Percentiles rank a stretch among this genome's conserved stretches.
These are phyloP conservation scores for Thaumatotibia leucotreta DNA, from an alignment of 1,140 invertebrate species.

Conservation along the genomic window DNA sequence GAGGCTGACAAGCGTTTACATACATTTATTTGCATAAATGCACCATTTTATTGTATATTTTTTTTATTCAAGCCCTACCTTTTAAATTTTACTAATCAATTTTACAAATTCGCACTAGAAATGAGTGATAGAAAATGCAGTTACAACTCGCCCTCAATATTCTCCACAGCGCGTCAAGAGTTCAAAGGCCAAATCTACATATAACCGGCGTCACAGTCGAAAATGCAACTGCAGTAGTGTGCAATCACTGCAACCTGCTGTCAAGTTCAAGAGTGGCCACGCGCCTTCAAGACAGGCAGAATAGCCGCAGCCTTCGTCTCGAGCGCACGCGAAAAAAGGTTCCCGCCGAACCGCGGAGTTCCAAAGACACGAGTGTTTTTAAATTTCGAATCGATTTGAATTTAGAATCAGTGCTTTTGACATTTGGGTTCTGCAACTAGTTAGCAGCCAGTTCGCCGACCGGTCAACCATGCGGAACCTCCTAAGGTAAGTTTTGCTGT, in stretches of 20 bases:
- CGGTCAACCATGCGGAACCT: conserved; percentile 57
- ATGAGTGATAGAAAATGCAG: background rate
- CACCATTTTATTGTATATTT: too few relatives aligned
- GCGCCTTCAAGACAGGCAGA: conserved; percentile 38
- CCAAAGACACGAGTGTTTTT: conserved; percentile 36
- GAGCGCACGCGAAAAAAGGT: conserved; percentile 42
- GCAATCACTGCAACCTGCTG: conserved; percentile 55
- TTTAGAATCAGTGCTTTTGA: conserved; percentile 38
- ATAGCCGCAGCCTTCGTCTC: conserved; percentile 46
- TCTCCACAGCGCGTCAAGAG: background rate
- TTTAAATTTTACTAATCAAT: too few relatives aligned
- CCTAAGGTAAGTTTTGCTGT: conserved; percentile 46
- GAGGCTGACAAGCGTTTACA: too few relatives aligned
- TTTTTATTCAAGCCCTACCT: too few relatives aligned
- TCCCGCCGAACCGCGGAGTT: conserved; percentile 17
- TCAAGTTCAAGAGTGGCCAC: conserved; percentile 62
- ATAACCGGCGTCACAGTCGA: conserved; percentile 20
- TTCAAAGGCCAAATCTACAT: background rate
- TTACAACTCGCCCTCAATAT: background rate
- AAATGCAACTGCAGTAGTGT: conserved; percentile 50
- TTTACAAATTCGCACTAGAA: background rate
- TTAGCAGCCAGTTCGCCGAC: conserved; percentile 30
- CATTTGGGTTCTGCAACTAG: conserved; percentile 19
- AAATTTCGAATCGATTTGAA: conserved; percentile 34
- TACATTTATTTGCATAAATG: too few relatives aligned